Evolutionary conservation across 2,113 vertebrate genomes (phyloP), one percentile per base, ranked within the genome.

Genomic region (Lates calcarifer): DNA sequence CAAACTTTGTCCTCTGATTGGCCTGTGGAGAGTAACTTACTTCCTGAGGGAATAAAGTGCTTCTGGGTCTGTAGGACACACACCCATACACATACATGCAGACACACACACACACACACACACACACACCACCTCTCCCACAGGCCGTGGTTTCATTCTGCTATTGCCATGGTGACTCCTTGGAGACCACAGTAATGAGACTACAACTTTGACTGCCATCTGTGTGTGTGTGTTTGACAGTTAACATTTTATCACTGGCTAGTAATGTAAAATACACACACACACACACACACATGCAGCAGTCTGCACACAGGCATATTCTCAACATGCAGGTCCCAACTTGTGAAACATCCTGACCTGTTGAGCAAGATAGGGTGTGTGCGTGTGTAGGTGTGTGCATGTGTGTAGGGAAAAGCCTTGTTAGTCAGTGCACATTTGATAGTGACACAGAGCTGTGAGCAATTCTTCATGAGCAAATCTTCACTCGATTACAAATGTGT

Each of bases 71-170:
- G 76, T 83, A 78, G 79, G 79, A 85, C 84, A 66, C 77, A 64
- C 79, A 28, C 56, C 4, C 79, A 45, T 8, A 62, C 15, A 26
- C 9, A 68, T 55, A 20, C 29, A 28, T 10, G 4, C 35, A 24
- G 35, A 47, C 77, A 62, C 47, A 73, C 63, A 51, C 55, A 61
- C 72, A 56, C 83, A 73, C 74, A 63, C 77, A 28, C 64, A 31
- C 82, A 49, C 18, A 64, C 43, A 58, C 64, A 24, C 43, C 39
- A 51, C 68, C 64, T 67, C 89, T 94, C 93, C 91, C 92, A 90
- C 79, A 90, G 93, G 93, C 89, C 81, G 45, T 88, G 89, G 92
- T 91, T 92, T 92, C 88, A 91, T 93, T 94, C 90, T 83, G 83
- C 85, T 84, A 90, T 85, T 70, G 84, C 82, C 84, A 91, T 85